Evolutionary conservation across 2,888 invertebrate genomes (phyloP), one percentile per base, ranked within the genome.

Genomic region (Ophraella communa): DNA sequence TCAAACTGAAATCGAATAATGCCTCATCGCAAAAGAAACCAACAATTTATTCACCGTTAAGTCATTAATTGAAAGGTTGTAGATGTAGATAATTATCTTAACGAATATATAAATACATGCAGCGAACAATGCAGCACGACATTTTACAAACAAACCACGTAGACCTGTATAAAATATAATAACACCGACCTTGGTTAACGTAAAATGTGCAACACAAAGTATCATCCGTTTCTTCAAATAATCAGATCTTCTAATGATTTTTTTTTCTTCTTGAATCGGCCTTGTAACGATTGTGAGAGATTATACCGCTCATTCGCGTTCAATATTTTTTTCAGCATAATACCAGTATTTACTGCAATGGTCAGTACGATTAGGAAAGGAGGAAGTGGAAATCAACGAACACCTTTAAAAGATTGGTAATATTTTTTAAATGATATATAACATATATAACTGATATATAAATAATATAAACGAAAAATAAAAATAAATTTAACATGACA

Each of bases 111-210:
- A 66, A 71, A 69, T 73, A 72, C 68, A 69, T 66, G 73, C 73
- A 72, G 73, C 72, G 74, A 75, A 75, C 76, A 76, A 76, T 75
- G 72, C 70, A 68, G 73, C 75, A 75, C 74, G 73, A 73, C 68
- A 65, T 70, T 71, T 68, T 66, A 70, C 70, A 70, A 76, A 73
- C 70, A 72, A 73, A 71, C 68, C 62, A 70, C 65, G 69, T 65
- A 69, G 68, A 65, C 33, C 49, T 39, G 66, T 68, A 62, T 70
- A 67, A 70, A n/a, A 71, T 72, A 73, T 73, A 69, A 72, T 71
- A 74, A 73, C 73, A 73, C 71, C 71, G 72, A 73, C 76, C 74
- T 76, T 74, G 74, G 71, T 62, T 73, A 69, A 51, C 72, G 71
- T 75, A 71, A 71, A 70, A 66, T 67, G 67, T 70, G 66, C 71